Evolutionary conservation across 1,140 invertebrate genomes (phyloP).

Genomic region (Drosophila malerkotliana): DNA sequence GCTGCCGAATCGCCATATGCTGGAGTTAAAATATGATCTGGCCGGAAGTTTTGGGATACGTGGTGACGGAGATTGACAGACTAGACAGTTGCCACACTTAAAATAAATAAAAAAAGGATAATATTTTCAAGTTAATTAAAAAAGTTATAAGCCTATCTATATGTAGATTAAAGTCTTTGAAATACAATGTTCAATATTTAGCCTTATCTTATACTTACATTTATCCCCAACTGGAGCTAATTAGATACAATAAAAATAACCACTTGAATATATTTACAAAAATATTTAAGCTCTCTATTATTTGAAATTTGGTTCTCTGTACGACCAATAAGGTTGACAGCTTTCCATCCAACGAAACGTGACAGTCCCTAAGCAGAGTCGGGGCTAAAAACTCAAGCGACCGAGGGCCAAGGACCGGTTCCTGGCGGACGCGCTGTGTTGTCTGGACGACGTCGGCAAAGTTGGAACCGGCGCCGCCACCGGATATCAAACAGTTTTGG

Average conservation of each 20-base stretch:
- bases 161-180: no score
- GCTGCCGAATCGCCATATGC: slow-evolving; percentile 43
- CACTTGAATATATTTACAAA: neutral
- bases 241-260: neutral
- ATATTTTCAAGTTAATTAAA: neutral
- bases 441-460: slow-evolving; percentile 48
- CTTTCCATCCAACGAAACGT: slow-evolving; percentile 59
- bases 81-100: slow-evolving; percentile 13
- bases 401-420: slow-evolving; percentile 10
- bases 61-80: slow-evolving; percentile 65
- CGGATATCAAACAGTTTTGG: slow-evolving; percentile 74
- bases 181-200: no score
- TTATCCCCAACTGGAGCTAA: no score
- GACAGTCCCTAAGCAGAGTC: slow-evolving; percentile 50
- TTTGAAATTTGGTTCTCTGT: slow-evolving; percentile 1
- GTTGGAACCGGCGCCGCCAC: slow-evolving; percentile 70
- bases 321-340: slow-evolving; percentile 74
- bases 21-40: slow-evolving; percentile 49
- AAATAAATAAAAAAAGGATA: neutral
- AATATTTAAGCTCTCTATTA: no score
- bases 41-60: slow-evolving; percentile 60
- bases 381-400: slow-evolving; percentile 7
- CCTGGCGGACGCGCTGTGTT: slow-evolving; percentile 20
- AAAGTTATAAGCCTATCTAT: neutral
- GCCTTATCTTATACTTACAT: no score